Conservation (phyloP, 1,140 invertebrate species). For the Aphelenchoides besseyi region DNA sequence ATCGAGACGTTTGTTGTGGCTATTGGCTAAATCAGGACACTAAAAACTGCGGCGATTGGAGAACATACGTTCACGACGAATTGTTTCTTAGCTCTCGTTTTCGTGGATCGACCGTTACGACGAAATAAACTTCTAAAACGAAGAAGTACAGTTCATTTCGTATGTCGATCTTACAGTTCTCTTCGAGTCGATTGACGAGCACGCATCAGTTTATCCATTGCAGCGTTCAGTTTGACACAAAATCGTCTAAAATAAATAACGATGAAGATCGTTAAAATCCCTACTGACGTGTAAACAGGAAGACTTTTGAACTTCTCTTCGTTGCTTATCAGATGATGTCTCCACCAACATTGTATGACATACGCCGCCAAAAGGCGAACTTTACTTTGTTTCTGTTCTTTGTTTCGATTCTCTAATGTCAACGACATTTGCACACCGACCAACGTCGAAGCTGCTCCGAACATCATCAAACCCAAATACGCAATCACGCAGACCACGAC, state of each 20-base stretch:
- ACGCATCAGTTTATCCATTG: background rate
- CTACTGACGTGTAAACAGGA: background rate
- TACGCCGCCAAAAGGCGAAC: slow-evolving; percentile 36
- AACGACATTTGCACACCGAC: slow-evolving; percentile 41
- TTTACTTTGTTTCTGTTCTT: slow-evolving; percentile 33
- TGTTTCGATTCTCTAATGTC: slow-evolving; percentile 42
- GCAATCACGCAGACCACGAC: slow-evolving; percentile 37
- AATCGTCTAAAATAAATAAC: background rate
- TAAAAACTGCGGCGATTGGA: too few relatives aligned
- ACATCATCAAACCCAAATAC: slow-evolving; percentile 40
- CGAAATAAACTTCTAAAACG: background rate
- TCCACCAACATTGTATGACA: slow-evolving; percentile 41
- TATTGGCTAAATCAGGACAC: background rate
- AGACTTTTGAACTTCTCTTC: slow-evolving; percentile 7
- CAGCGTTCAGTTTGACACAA: slow-evolving; percentile 3
- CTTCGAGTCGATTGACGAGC: background rate
- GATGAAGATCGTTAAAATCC: slow-evolving; percentile 21
- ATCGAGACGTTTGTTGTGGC: background rate
- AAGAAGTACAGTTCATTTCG: background rate
- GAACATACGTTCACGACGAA: background rate
- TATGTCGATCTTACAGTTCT: background rate
- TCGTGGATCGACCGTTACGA: background rate
- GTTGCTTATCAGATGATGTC: slow-evolving; percentile 9
- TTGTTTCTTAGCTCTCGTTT: background rate
- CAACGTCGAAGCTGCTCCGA: slow-evolving; percentile 40